Base-by-base conservation (phyloP, 2,797 vertebrate species). In the Lophotriccus pileatus region DNA sequence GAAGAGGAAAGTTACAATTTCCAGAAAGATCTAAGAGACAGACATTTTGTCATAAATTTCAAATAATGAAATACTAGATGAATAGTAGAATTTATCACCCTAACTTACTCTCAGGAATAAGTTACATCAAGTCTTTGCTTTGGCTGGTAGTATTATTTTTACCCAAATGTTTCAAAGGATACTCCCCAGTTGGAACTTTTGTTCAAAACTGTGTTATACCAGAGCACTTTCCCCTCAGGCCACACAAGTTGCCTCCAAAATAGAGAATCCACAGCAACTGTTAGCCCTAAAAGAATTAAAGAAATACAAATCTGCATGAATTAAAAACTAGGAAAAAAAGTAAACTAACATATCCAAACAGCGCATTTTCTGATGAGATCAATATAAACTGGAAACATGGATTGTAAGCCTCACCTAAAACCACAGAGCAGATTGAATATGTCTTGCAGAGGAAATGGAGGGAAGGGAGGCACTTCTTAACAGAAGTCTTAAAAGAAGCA, bases 101-200 rank as follows among this genome's bases (percentile, higher is more conserved):
- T 32, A 84, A 68, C 43, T 25, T 43, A 79, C 22, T 55, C 44
- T 80, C 55, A 62, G 56, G 7, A 91, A 28, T 28, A 88, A 53
- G 52, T 76, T 58, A 82, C 16, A 68, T 46, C 27, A 84, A 73
- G 9, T 36, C 72, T 80, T 68, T 63, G 20, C n/a, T 73, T 81
- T 63, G 68, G 32, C 55, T 87, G 19, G 43, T 52, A 66, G 14
- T 30, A 13, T 55, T 81, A 27, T 84, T 90, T 76, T 87, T 22
- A 36, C n/a, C 18, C 15, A 16, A 14, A 84, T 3, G 27, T 90
- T 92, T 34, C 84, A 97, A 99, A 99, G 99, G 99, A 99, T 99
- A 99, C 99, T 89, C 99, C 99, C 99, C 99, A 99, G 97, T 98
- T 97, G 85, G 99, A 99, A 89, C 99, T 99, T 97, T 98, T 99